Conservation (phyloP, 2,888 invertebrate genomes). For the Timandra comae region DNA sequence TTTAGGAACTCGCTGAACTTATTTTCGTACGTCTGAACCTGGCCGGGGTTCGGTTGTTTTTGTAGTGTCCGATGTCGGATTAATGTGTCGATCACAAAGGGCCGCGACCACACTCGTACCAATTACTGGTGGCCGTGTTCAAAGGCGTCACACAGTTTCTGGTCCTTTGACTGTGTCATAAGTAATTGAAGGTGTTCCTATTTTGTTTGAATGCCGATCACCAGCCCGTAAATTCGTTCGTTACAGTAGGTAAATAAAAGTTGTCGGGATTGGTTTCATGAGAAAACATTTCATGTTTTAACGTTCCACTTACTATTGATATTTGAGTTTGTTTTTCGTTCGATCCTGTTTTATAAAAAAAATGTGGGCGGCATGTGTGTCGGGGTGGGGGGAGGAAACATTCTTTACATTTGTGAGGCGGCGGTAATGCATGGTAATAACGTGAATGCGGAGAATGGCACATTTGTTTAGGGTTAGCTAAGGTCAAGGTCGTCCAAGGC, state of each 20-base stretch:
- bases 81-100: conserved; percentile 39
- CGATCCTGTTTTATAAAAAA: not conserved
- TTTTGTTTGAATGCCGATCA: conserved; percentile 51
- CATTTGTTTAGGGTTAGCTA: conserved; percentile 68
- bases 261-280: conserved; percentile 33
- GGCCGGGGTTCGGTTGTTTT: conserved; percentile 53
- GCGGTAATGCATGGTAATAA: conserved; percentile 27
- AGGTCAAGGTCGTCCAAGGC: conserved; percentile 70
- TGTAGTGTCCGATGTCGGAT: conserved; percentile 43
- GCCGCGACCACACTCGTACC: conserved; percentile 33
- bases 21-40: conserved; percentile 63
- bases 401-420: conserved; percentile 10
- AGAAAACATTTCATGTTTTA: conserved; percentile 27
- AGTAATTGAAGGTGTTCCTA: conserved; percentile 54
- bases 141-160: conserved; percentile 39
- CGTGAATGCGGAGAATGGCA: conserved; percentile 43
- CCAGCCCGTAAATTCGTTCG: conserved; percentile 46
- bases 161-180: conserved; percentile 39
- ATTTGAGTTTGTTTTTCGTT: conserved; percentile 6
- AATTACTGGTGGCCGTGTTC: conserved; percentile 40
- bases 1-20: conserved; percentile 73
- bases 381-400: not conserved
- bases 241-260: conserved; percentile 41
- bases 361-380: not conserved
- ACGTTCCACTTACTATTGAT: conserved; percentile 22